These are phyloP conservation scores for Chrysaora quinquecirrha DNA, from an alignment of 30 jellyfish, hydroid and myxozoan genomes.

Conservation along the genomic window DNA sequence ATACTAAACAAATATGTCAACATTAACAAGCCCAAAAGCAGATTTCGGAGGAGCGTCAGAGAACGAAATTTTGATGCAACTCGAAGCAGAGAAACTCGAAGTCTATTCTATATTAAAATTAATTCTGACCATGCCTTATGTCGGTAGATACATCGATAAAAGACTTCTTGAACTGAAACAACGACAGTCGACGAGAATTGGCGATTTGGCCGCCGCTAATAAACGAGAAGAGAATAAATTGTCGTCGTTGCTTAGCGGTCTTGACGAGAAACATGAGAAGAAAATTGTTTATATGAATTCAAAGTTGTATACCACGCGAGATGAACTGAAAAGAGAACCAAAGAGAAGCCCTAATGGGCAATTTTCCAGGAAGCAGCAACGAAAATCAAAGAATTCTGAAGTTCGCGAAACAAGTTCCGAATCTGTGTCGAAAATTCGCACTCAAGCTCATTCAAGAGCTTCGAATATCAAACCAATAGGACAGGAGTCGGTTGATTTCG, in stretches of 20 bases:
- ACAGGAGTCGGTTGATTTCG: background rate
- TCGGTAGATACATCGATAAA: background rate
- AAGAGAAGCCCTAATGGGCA: background rate
- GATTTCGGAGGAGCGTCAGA: no score
- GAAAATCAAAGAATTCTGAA: background rate
- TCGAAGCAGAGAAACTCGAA: background rate
- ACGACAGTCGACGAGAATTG: conserved; percentile 43
- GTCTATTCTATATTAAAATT: no score
- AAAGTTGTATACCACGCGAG: conserved; percentile 40
- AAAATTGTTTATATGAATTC: conserved; percentile 42
- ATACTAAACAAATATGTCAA: background rate
- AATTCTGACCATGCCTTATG: conserved; percentile 4
- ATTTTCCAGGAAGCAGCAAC: background rate
- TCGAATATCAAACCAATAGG: background rate
- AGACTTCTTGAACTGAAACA: conserved; percentile 36
- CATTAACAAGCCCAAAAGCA: background rate
- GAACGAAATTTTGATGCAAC: no score
- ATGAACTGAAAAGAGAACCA: background rate
- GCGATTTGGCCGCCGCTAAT: conserved; percentile 68
- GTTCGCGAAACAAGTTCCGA: background rate
- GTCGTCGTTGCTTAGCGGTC: conserved; percentile 21
- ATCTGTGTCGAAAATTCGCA: background rate
- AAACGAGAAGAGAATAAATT: conserved; percentile 57
- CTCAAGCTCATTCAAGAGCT: background rate
- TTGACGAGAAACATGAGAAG: conserved; percentile 55